These are phyloP conservation scores for Jaculus jaculus DNA, from an alignment of 2,113 vertebrate genomes.

Conservation along the genomic window DNA sequence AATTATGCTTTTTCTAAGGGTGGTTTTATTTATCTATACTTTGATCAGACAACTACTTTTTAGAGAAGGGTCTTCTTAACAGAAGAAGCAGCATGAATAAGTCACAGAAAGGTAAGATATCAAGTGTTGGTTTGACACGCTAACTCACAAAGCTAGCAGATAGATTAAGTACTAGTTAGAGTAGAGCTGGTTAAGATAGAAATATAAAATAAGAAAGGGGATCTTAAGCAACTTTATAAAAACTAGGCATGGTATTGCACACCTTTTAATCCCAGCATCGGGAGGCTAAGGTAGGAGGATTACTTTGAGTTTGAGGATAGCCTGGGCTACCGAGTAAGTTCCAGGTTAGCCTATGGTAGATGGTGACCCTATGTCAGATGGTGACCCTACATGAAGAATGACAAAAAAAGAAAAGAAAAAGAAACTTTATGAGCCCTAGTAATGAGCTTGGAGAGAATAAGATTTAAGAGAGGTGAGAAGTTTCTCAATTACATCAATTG, in stretches of 20 bases:
- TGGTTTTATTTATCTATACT: neutral
- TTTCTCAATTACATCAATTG: neutral
- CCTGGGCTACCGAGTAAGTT: no score
- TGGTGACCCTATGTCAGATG: no score
- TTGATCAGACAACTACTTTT: slow-evolving; percentile 6
- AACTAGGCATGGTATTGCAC: no score
- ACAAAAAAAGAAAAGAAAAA: no score
- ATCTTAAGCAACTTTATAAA: neutral
- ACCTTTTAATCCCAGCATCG: no score
- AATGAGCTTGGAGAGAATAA: neutral
- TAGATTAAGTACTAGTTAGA: neutral
- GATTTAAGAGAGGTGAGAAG: no score
- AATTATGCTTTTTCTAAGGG: slow-evolving; percentile 12
- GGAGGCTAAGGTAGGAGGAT: no score
- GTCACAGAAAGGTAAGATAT: neutral
- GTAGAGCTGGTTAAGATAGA: neutral
- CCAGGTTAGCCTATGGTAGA: no score
- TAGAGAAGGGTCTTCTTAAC: neutral
- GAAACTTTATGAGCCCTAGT: neutral
- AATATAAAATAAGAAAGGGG: neutral
- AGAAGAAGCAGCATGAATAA: neutral
- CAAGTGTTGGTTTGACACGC: neutral
- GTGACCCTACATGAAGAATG: no score
- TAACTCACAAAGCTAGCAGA: neutral
- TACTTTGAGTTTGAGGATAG: no score